phyloP scores from a whole-genome alignment of 2,797 vertebrate genomes.

The Pangasius larnaudii region DNA sequence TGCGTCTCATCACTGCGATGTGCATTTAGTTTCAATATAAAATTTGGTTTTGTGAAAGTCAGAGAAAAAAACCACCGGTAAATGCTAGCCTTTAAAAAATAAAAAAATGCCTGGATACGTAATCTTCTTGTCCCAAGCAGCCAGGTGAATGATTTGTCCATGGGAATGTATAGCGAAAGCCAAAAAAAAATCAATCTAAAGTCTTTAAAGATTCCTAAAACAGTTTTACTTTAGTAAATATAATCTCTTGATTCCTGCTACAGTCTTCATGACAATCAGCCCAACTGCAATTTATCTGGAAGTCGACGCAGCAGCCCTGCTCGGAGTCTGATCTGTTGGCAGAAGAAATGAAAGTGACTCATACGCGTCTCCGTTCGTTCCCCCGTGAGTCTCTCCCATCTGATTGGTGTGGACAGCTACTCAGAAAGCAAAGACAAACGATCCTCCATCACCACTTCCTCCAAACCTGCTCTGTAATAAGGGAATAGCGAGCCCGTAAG shows the following conservation, averaged over 20 bases:
- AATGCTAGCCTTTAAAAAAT: neutral
- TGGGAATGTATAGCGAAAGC: neutral
- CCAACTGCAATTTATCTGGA: conserved; percentile 23
- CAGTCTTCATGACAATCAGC: conserved; percentile 21
- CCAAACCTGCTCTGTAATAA: conserved; percentile 51
- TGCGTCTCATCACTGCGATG: neutral
- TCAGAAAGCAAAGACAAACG: conserved; percentile 61
- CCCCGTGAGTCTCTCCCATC: conserved; percentile 52
- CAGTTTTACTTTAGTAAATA: conserved; percentile 12
- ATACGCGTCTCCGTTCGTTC: conserved; percentile 53
- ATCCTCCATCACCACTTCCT: conserved; percentile 65
- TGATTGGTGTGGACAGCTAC: conserved; percentile 60
- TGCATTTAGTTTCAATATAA: neutral
- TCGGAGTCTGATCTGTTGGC: conserved; percentile 51
- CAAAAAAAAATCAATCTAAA: conserved; percentile 20
- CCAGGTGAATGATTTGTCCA: neutral
- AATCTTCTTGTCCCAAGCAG: neutral
- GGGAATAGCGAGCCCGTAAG: conserved; percentile 71
- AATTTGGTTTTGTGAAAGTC: neutral
- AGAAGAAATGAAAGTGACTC: conserved; percentile 55
- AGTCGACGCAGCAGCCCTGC: neutral
- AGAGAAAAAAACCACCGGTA: neutral
- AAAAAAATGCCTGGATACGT: neutral
- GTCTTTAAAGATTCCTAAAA: conserved; percentile 6
- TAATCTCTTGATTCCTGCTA: neutral